phyloP scores from a whole-genome alignment of 2,888 invertebrate species.

The Mythimna loreyi region DNA sequence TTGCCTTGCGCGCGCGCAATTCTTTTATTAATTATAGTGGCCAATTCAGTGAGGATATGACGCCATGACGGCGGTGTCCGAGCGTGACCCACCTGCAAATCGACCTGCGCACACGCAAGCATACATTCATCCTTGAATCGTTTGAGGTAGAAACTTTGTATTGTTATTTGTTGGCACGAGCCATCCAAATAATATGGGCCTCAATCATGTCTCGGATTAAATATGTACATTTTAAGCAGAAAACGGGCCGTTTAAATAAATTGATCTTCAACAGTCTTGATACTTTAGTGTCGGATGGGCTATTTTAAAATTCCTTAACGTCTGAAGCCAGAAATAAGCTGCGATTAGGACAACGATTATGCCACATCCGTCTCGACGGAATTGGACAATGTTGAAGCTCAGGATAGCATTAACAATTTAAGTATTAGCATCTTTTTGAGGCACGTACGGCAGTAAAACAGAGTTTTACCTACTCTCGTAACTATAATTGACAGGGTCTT shows the following conservation, averaged over 20 bases:
- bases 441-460: constrained; percentile 34
- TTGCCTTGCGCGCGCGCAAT: constrained; percentile 84
- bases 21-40: constrained; percentile 89
- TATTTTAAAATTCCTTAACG: constrained; percentile 51
- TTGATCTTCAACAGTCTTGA: constrained; percentile 42
- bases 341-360: constrained; percentile 25
- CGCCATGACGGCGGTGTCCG: constrained; percentile 83
- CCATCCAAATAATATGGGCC: constrained; percentile 67
- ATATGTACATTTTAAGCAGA: constrained; percentile 70
- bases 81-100: constrained; percentile 88
- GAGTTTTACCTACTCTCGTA: constrained; percentile 17
- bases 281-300: constrained; percentile 49
- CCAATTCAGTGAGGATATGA: constrained; percentile 90
- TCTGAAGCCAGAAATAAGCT: constrained; percentile 29
- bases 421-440: constrained; percentile 11
- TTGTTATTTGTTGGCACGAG: constrained; percentile 74
- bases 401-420: constrained; percentile 3
- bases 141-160: constrained; percentile 78
- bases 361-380: constrained; percentile 18
- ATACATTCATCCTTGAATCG: constrained; percentile 86
- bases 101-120: constrained; percentile 73
- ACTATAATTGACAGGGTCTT: constrained; percentile 22
- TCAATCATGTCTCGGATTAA: constrained; percentile 59
- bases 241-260: constrained; percentile 65
- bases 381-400: constrained; percentile 6